Base-by-base conservation (phyloP, 2,888 invertebrate species). In the Brenthis ino region DNA sequence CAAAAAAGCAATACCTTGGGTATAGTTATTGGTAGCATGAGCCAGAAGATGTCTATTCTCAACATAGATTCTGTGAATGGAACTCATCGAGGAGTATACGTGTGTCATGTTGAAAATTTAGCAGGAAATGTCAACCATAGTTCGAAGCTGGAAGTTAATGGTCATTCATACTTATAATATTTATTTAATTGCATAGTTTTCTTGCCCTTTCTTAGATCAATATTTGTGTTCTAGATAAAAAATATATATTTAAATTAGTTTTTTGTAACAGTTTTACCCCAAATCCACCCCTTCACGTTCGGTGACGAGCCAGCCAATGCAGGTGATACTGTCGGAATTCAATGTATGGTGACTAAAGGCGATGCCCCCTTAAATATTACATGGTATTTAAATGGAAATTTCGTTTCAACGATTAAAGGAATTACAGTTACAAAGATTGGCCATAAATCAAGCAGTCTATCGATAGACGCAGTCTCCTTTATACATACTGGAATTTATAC, bases 251-350 rank as follows among this genome's bases (percentile, higher is more conserved):
- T 58, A 58, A 71, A 69, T 74, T 74, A 75, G 57, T 61, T 72
- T 68, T 65, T 68, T 64, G 51, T 51, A 77, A 80, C 83, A 96
- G 96, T 96, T 84, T 93, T 95, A 74, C 96, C 96, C 74, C 95
- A 96, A 94, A 95, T 97, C 81, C 94, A 95, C 86, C 96, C 96
- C 70, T 96, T 97, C 83, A 93, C 94, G 71, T 96, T 97, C 80
- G 96, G 96, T 68, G 96, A 96, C 64, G 96, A 96, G 76, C 94
- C 96, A 67, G 95, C 96, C 57, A 96, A 96, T 81, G 95, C 96
- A 69, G 97, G 96, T 6, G 96, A 97, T 74, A 94, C 95, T 74
- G 95, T 96, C 53, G 96, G 96, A 68, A 94, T 96, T 3, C 95
- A 95, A 74, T 97, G 97, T 85, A 95, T 96, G 89, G 95, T 96